Conservation (phyloP, 2,797 vertebrate genomes). For the Malacoraja senta region DNA sequence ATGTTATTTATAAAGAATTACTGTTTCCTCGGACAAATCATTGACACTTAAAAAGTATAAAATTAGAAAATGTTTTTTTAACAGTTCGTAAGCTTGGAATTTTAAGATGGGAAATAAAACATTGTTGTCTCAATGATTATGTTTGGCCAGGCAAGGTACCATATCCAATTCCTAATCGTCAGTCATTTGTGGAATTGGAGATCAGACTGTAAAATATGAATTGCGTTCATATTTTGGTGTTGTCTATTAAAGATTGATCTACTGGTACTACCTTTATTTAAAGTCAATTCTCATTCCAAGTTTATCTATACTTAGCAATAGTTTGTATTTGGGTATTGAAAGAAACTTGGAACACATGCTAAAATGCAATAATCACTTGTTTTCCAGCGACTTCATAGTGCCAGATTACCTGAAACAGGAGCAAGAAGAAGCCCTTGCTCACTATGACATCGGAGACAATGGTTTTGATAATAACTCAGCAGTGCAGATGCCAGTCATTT, state of each 20-base stretch:
- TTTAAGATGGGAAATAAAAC: not conserved
- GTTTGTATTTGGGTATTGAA: not conserved
- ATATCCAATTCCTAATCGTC: not conserved
- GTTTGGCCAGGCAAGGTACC: not conserved
- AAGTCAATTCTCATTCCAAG: not conserved
- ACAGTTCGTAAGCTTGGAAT: not conserved
- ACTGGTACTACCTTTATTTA: not conserved
- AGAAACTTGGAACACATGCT: not conserved
- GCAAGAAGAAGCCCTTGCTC: conserved; percentile 85
- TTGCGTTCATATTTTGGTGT: not conserved
- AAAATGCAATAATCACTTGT: conserved; percentile 35
- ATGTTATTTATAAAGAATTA: not conserved
- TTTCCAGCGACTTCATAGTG: conserved; percentile 89
- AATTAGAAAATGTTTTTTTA: not conserved
- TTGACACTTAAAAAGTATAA: not conserved
- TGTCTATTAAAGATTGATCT: not conserved
- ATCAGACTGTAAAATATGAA: not conserved
- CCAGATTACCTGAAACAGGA: conserved; percentile 98
- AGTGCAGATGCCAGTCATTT: conserved; percentile 96
- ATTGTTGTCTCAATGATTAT: not conserved
- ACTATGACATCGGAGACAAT: conserved; percentile 83
- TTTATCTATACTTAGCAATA: not conserved
- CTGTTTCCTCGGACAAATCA: not conserved
- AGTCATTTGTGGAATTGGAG: not conserved
- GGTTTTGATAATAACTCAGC: conserved; percentile 82